A percentile compares a stretch with the other conserved stretches of the same genome.
Evolutionary conservation across 2,888 invertebrate genomes (phyloP).

Genomic region (Campopleginae sp.): DNA sequence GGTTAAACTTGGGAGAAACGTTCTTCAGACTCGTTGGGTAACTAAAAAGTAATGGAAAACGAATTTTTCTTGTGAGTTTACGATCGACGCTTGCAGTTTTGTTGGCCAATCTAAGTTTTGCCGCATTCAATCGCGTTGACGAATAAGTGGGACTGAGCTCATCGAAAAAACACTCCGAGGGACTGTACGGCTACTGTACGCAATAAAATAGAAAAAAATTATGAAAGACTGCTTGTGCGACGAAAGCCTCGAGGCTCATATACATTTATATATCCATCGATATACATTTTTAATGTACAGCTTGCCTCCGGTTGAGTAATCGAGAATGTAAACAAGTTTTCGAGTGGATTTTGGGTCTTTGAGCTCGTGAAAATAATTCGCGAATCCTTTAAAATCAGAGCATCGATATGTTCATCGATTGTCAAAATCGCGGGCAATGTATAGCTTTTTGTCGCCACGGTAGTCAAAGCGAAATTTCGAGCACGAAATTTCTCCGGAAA

Average conservation of each 20-base stretch:
- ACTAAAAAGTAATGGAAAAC: neutral
- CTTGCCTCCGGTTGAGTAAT: neutral
- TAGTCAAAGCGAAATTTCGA: neutral
- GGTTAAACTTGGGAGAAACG: neutral
- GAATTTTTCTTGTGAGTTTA: neutral
- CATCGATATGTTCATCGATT: neutral
- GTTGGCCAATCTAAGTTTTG: neutral
- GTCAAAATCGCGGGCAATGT: neutral
- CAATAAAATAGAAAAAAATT: neutral
- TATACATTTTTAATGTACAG: neutral
- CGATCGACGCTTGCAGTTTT: neutral
- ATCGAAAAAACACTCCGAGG: neutral
- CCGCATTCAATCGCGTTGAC: neutral
- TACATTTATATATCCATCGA: neutral
- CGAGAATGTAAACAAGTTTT: neutral
- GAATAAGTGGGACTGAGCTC: neutral
- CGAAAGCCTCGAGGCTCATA: conserved; percentile 9
- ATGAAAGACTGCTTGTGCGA: conserved; percentile 6
- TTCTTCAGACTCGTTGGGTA: neutral
- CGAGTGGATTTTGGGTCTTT: neutral
- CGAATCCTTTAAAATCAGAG: neutral
- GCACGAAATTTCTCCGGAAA: neutral
- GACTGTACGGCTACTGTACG: conserved; percentile 28
- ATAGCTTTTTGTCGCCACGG: neutral
- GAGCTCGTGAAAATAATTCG: neutral